Conservation (phyloP, 1,140 invertebrate genomes). For the Drosophila cardini region DNA sequence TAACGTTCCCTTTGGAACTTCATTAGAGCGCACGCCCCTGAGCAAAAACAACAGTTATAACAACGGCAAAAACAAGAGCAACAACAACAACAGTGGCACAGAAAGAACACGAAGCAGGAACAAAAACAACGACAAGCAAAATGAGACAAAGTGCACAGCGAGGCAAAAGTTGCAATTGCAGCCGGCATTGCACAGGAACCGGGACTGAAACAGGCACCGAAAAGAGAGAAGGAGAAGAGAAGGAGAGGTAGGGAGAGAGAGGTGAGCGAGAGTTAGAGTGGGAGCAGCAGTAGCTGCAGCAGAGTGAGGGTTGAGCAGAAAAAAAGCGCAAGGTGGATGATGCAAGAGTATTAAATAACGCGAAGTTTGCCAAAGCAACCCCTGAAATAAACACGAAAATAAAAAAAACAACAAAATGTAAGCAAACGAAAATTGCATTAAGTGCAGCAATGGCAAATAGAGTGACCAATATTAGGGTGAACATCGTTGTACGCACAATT, state of each 20-base stretch:
- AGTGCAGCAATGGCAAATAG: slow-evolving; percentile 43
- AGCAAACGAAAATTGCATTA: slow-evolving; percentile 69
- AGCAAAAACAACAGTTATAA: background rate
- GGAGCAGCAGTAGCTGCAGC: slow-evolving; percentile 29
- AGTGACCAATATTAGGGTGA: slow-evolving; percentile 36
- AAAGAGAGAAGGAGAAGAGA: background rate
- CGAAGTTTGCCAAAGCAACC: slow-evolving; percentile 48
- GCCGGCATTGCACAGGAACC: slow-evolving; percentile 21
- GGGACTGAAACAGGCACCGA: background rate
- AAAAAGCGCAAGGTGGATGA: slow-evolving; percentile 80
- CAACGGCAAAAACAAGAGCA: slow-evolving; percentile 15
- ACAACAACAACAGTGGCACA: background rate
- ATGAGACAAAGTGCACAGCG: slow-evolving; percentile 29
- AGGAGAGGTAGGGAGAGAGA: slow-evolving; percentile 5
- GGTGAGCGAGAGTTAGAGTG: slow-evolving; percentile 15
- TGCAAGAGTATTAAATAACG: slow-evolving; percentile 72
- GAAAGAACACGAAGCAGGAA: slow-evolving; percentile 3
- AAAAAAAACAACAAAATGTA: background rate
- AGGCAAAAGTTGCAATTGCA: slow-evolving; percentile 48
- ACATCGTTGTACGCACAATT: slow-evolving; percentile 66
- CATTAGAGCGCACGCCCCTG: slow-evolving; percentile 56
- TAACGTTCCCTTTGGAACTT: slow-evolving; percentile 50
- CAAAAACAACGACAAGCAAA: slow-evolving; percentile 12
- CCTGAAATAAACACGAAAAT: slow-evolving; percentile 56
- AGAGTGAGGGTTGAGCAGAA: slow-evolving; percentile 8